Base-by-base conservation (phyloP, 2,888 invertebrate species). In the Callosobruchus maculatus region DNA sequence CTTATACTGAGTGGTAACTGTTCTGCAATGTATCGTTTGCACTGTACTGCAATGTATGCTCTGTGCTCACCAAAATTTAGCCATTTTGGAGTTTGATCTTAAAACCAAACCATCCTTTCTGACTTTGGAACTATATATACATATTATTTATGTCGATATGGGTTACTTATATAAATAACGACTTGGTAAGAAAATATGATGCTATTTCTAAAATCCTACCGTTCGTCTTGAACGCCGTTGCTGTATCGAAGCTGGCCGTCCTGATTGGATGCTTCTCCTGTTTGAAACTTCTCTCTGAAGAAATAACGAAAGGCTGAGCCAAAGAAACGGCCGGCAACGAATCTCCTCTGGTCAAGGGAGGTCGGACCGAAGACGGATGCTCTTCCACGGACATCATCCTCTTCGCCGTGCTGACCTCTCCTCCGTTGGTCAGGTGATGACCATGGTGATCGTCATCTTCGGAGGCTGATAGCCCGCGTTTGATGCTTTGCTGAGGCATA, bases 191-290 rank as follows among this genome's bases (percentile, higher is more conserved):
- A 13, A 49, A 49, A 49, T 18, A 49, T 49, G 9, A 49, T 18
- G 49, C 1, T 49, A 49, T 18, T 49, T 49, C 18, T 18, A 72
- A 70, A 68, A 72, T 67, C 94, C 92, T 88, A 96, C 95, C 95
- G 87, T 94, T 94, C 72, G 94, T 91, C 89, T 96, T 96, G 88
- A 95, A 96, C 71, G 92, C 91, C 75, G 94, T 92, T 72, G 95
- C 93, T 22, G 94, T 92, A 88, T 98, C 98, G 87, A 98, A 98
- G 72, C 97, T 97, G 76, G 97, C 95, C 76, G 97, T 96, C 81
- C 98, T 90, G 75, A 95, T 91, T 75, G 97, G 96, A 87, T 97
- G 97, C 87, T 96, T 95, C 82, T 95, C 95, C 84, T 93, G 93
- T 82, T 94, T 93, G 88, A 94, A 93, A 79, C 91, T 91, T 76